phyloP scores from a whole-genome alignment of 2,888 invertebrate genomes.

The Ectobius pallidus region DNA sequence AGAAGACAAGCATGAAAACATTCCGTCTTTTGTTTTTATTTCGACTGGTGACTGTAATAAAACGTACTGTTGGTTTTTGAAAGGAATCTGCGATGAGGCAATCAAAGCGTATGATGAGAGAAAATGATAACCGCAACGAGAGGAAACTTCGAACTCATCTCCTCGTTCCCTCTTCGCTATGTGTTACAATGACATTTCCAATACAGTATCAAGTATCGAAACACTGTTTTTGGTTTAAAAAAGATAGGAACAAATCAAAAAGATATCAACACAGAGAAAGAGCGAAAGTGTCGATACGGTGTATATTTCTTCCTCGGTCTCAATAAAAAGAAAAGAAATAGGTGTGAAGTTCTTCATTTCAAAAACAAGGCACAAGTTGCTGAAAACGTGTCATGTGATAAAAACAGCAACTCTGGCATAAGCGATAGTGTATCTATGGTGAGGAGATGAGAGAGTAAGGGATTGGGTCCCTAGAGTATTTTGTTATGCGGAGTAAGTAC shows the following conservation, averaged over 20 bases:
- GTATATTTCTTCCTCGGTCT: neutral
- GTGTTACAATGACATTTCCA: conserved; percentile 16
- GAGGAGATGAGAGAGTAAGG: neutral
- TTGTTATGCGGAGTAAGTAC: conserved; percentile 9
- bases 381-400: conserved; percentile 17
- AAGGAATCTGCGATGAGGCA: neutral
- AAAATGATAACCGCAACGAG: conserved; percentile 4
- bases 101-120: conserved; percentile 19
- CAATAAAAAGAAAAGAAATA: neutral
- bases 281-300: neutral
- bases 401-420: neutral
- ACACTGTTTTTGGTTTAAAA: neutral
- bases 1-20: no score
- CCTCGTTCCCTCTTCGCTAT: neutral
- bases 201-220: neutral
- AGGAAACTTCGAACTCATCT: neutral
- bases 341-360: neutral
- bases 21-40: no score
- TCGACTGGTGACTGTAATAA: neutral
- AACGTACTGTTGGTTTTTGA: neutral
- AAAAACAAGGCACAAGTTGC: conserved; percentile 4
- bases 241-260: conserved; percentile 8
- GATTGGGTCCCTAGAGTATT: neutral
- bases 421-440: neutral
- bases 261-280: neutral